These are phyloP conservation scores for Heterochromis multidens DNA, from an alignment of 2,113 vertebrate species.

Conservation along the genomic window DNA sequence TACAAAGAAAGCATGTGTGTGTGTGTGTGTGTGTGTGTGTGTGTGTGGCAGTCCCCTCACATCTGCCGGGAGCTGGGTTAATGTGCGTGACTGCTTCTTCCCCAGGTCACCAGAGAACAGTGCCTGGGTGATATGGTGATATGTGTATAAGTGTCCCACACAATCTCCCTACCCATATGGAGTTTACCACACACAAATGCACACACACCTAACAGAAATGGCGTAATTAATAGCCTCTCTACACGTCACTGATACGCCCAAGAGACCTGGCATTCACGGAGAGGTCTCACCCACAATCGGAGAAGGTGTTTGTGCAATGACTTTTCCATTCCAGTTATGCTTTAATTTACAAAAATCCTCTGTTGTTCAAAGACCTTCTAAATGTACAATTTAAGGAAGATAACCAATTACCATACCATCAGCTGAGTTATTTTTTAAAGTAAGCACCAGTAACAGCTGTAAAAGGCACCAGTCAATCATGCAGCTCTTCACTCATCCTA, in stretches of 20 bases:
- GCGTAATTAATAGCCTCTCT: conserved; percentile 66
- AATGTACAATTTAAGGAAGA: background rate
- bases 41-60: background rate
- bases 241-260: conserved; percentile 42
- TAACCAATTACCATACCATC: background rate
- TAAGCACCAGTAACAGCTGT: background rate
- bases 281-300: conserved; percentile 20
- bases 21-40: background rate
- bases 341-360: background rate
- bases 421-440: background rate
- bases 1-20: background rate
- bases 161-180: conserved; percentile 49
- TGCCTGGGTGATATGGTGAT: conserved; percentile 40
- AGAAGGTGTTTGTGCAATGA: conserved; percentile 26
- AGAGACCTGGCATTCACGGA: conserved; percentile 27
- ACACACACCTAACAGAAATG: background rate
- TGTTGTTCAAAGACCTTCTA: background rate
- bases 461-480: background rate
- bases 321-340: background rate
- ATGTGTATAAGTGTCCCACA: conserved; percentile 38
- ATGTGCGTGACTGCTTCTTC: conserved; percentile 26
- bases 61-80: conserved; percentile 26
- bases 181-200: conserved; percentile 9
- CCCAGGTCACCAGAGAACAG: conserved; percentile 27
- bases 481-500: background rate